Evolutionary conservation across 64 coral and sea anemone genomes (phyloP), one percentile per base, ranked within the genome.

Genomic region (Stichodactyla mertensii): DNA sequence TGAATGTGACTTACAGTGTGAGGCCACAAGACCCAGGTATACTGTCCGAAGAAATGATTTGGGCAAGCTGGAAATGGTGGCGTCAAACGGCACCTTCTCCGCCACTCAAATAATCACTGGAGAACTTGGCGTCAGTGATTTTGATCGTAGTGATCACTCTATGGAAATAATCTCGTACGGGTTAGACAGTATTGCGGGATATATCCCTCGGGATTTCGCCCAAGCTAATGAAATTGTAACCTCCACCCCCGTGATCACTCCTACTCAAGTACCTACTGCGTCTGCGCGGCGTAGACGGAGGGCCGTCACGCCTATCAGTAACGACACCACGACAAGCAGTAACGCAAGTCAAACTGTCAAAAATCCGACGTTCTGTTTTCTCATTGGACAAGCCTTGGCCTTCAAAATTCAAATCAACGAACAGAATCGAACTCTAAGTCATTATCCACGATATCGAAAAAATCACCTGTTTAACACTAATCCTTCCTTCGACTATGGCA

Each of bases 391-490:
- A 5, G 87, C 97, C 4, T 56, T 99, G 3, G 16, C 88, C 10
- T 99, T 99, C 36, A 95, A 80, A 64, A 82, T 99, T 28, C 77
- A 84, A 19, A 88, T 99, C 51, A 99, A 95, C 55, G 78, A 84
- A 0, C 20, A 60, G 55, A 99, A 99, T 77, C 89, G 97, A 0
- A 89, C 90, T 6, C 20, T 86, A 20, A 99, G 93, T 83, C 82
- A 93, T 64, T 99, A 99, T 71, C 97, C 88, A 6, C 88, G 97
- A 57, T 99, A 99, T 60, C 81, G 92, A 53, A 99, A 99, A 57
- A 94, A 99, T 82, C 97, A 99, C 82, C 60, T 99, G 19, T 91
- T 99, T 54, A 99, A 95, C 86, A 67, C 71, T 64, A 99, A 99
- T 12, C 87, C 92, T 28, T 52, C 82, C 55, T 99, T 99, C 86